Conservation (phyloP, 2,113 vertebrate genomes). For the Tychaedon coryphoeus region DNA sequence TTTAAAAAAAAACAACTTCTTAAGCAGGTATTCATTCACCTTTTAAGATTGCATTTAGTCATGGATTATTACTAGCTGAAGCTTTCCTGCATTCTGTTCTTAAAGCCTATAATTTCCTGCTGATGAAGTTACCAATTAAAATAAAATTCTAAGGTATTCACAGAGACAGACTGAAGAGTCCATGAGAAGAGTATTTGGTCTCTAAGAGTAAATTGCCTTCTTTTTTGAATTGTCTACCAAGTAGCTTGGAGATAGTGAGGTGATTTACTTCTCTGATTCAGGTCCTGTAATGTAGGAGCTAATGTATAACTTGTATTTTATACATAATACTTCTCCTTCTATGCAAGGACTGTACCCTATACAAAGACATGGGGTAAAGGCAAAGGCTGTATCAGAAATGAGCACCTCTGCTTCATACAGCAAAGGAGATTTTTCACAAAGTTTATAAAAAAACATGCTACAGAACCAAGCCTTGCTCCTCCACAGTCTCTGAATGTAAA, state of each 20-base stretch:
- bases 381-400: neutral
- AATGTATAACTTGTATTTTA: neutral
- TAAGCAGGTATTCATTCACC: neutral
- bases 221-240: neutral
- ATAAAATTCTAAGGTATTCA: neutral
- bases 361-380: neutral
- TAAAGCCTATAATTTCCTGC: neutral
- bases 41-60: neutral
- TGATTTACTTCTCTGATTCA: neutral
- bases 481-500: neutral
- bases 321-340: neutral
- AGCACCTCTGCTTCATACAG: neutral
- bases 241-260: neutral
- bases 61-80: neutral
- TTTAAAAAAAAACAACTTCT: neutral
- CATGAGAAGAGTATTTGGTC: neutral
- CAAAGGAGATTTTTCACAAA: neutral
- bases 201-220: neutral
- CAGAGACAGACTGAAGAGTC: neutral
- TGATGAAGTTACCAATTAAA: neutral
- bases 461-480: neutral
- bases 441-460: neutral
- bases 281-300: fast-evolving
- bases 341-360: fast-evolving
- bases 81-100: neutral